phyloP scores from a whole-genome alignment of 53 echinoderm and acorn worm genomes.

The Antedon mediterranea region DNA sequence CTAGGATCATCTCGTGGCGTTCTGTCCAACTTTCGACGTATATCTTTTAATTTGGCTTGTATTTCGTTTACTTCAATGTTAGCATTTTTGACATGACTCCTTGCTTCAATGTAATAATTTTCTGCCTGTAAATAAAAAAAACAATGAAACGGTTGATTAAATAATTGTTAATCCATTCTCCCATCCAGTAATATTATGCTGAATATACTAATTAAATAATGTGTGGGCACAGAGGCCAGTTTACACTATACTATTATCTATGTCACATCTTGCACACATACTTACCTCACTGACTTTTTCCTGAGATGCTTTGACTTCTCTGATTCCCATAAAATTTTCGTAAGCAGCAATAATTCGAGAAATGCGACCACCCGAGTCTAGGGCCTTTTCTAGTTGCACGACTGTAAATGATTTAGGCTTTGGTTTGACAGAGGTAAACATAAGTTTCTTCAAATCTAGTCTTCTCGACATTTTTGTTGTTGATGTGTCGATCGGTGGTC shows the following conservation, averaged over 20 bases:
- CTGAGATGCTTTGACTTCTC: slow-evolving; percentile 73
- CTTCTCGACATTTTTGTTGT: background rate
- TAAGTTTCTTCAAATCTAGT: slow-evolving; percentile 2
- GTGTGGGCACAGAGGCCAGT: too few relatives aligned
- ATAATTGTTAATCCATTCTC: too few relatives aligned
- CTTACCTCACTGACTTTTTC: slow-evolving; percentile 55
- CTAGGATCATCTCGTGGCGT: slow-evolving; percentile 77
- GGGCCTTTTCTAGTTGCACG: background rate
- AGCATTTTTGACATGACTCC: slow-evolving; percentile 42
- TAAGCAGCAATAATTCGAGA: slow-evolving; percentile 31
- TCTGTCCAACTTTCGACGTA: slow-evolving; percentile 72
- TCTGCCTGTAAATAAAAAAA: slow-evolving; percentile 38
- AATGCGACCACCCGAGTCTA: slow-evolving; percentile 18
- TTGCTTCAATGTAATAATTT: slow-evolving; percentile 41
- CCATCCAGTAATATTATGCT: too few relatives aligned
- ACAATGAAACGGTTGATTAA: too few relatives aligned
- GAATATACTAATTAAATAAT: too few relatives aligned
- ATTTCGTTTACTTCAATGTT: slow-evolving; percentile 41
- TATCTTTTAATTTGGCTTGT: slow-evolving; percentile 50
- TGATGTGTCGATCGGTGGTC: too few relatives aligned
- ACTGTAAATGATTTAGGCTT: background rate
- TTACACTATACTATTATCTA: too few relatives aligned
- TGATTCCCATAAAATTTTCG: slow-evolving; percentile 73
- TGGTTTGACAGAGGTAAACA: background rate
- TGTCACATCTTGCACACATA: background rate